phyloP scores from a whole-genome alignment of 2,113 vertebrate genomes.

The Alexandromys fortis region DNA sequence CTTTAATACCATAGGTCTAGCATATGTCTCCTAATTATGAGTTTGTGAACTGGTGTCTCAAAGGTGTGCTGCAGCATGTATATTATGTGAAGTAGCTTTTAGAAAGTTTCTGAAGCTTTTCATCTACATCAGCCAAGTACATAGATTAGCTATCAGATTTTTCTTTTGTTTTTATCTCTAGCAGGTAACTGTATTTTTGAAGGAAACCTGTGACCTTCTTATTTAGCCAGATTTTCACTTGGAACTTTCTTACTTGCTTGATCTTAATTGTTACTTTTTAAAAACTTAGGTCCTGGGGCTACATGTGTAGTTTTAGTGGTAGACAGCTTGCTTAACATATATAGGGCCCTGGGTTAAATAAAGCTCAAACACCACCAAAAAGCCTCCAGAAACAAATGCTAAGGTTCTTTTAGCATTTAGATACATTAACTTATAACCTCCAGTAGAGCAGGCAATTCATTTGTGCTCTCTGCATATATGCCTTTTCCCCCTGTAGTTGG shows the following conservation, averaged over 20 bases:
- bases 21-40: conserved; percentile 50
- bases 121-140: conserved; percentile 28
- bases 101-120: conserved; percentile 60
- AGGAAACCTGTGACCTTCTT: conserved; percentile 49
- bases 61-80: conserved; percentile 27
- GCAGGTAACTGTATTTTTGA: conserved; percentile 52
- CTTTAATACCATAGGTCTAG: conserved; percentile 51
- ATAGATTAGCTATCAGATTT: conserved; percentile 52
- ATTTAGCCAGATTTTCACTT: conserved; percentile 53
- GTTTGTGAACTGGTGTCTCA: conserved; percentile 36
- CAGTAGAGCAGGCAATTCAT: not conserved
- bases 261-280: conserved; percentile 52
- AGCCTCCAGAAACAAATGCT: not conserved
- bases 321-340: not conserved
- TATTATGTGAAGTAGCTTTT: conserved; percentile 41
- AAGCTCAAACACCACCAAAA: not conserved
- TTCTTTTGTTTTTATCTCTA: conserved; percentile 58
- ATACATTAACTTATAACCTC: conserved; percentile 28
- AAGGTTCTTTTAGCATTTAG: conserved; percentile 38
- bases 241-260: conserved; percentile 50
- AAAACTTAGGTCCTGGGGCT: not conserved
- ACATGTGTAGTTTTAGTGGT: not conserved
- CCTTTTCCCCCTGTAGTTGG: conserved; percentile 22
- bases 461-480: conserved; percentile 6
- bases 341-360: not conserved